phyloP scores from a whole-genome alignment of 1,140 invertebrate species.

The Leptopilina boulardi region DNA sequence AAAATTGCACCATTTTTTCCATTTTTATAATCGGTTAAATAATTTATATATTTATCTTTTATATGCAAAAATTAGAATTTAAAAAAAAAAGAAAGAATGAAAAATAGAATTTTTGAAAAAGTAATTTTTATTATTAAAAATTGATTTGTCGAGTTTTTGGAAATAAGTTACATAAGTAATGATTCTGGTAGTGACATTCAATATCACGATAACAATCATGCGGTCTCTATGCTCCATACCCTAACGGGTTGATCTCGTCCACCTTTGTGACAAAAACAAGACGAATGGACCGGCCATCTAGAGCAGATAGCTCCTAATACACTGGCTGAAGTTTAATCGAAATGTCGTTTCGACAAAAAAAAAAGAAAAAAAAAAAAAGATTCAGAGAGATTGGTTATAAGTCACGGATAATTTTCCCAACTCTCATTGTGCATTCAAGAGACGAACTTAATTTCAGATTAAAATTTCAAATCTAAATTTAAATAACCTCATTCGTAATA shows the following conservation, averaged over 20 bases:
- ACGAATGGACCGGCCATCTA: constrained; percentile 66
- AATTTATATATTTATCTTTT: too few relatives aligned
- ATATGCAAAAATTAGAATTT: too few relatives aligned
- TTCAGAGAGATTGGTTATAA: constrained; percentile 15
- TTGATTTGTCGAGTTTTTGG: not conserved
- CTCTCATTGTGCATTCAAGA: constrained; percentile 8
- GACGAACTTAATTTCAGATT: not conserved
- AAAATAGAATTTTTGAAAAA: too few relatives aligned
- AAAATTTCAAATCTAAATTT: not conserved
- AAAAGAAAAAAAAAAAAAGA: too few relatives aligned
- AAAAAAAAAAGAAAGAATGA: too few relatives aligned
- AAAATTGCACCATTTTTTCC: too few relatives aligned
- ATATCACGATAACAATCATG: constrained; percentile 59
- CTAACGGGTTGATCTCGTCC: constrained; percentile 56
- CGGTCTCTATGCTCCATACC: constrained; percentile 41
- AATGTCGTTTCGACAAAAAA: constrained; percentile 50
- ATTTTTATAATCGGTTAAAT: too few relatives aligned
- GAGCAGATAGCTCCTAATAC: constrained; percentile 61
- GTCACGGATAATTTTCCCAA: constrained; percentile 8
- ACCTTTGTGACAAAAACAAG: constrained; percentile 61
- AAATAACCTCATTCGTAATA: not conserved
- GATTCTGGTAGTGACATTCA: constrained; percentile 57
- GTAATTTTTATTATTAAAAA: too few relatives aligned
- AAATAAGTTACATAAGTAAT: constrained; percentile 8
- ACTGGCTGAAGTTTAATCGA: constrained; percentile 44